phyloP scores from a whole-genome alignment of 2,888 invertebrate species.

The Eudemis profundana region DNA sequence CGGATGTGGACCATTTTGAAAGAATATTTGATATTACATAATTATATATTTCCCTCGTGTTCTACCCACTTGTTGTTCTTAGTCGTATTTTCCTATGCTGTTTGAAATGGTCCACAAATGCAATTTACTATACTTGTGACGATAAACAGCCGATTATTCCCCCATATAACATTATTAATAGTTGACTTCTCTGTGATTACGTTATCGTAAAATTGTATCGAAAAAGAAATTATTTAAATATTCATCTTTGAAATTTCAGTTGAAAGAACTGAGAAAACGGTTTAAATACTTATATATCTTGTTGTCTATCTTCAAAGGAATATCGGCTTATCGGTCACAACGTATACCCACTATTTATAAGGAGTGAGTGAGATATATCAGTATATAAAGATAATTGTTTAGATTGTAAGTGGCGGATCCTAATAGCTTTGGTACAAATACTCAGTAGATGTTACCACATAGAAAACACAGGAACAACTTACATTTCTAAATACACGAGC shows the following conservation, averaged over 20 bases:
- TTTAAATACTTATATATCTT: not conserved
- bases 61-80: conserved; percentile 48
- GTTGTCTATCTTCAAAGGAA: conserved; percentile 4
- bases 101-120: conserved; percentile 60
- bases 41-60: conserved; percentile 51
- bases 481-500: conserved; percentile 11
- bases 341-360: conserved; percentile 53
- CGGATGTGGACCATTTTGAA: conserved; percentile 58
- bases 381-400: conserved; percentile 60
- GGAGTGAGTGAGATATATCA: conserved; percentile 74
- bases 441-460: conserved; percentile 78
- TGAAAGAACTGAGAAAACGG: conserved; percentile 26
- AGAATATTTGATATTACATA: conserved; percentile 34
- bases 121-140: conserved; percentile 53
- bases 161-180: not conserved
- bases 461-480: conserved; percentile 49
- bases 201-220: conserved; percentile 24
- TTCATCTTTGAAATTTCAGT: conserved; percentile 7
- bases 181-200: conserved; percentile 3
- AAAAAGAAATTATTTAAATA: conserved; percentile 9
- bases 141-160: conserved; percentile 13
- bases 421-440: conserved; percentile 80
- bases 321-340: conserved; percentile 31
- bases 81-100: conserved; percentile 40
- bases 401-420: conserved; percentile 59